Conservation (phyloP, 2,113 vertebrate genomes). For the Varanus komodoensis region DNA sequence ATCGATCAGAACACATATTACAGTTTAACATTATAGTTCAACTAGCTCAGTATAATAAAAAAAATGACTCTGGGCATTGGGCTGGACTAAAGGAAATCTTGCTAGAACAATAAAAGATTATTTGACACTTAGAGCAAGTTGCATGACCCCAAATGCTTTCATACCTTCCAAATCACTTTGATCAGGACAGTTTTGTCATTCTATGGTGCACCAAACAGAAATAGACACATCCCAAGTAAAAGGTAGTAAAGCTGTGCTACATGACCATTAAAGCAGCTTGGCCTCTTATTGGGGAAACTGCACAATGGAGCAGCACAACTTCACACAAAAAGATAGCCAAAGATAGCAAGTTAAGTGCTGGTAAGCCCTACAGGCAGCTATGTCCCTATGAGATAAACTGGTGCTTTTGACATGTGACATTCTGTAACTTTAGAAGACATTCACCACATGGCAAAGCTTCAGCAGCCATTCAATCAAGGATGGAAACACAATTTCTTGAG, state of each 20-base stretch:
- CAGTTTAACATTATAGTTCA: constrained; percentile 68
- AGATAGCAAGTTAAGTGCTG: background rate
- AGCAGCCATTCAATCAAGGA: background rate
- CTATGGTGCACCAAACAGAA: background rate
- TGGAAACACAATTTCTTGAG: background rate
- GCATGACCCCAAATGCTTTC: background rate
- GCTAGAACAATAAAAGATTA: background rate
- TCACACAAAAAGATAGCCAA: background rate
- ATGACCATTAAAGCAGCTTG: background rate
- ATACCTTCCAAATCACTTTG: background rate
- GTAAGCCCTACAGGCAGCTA: background rate
- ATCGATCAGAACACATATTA: constrained; percentile 77
- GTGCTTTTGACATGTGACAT: background rate
- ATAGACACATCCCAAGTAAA: background rate
- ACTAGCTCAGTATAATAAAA: constrained; percentile 60
- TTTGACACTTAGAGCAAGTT: background rate
- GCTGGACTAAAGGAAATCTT: background rate
- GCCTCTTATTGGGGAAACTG: background rate
- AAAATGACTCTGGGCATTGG: constrained; percentile 31
- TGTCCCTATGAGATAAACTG: background rate
- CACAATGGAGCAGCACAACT: background rate
- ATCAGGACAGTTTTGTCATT: background rate
- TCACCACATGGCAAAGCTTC: background rate
- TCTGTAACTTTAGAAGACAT: background rate
- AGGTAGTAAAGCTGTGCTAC: background rate